A percentile compares a stretch with the other conserved stretches of the same genome.
Evolutionary conservation across 2,113 vertebrate genomes (phyloP).

Genomic region (Sialia sialis): DNA sequence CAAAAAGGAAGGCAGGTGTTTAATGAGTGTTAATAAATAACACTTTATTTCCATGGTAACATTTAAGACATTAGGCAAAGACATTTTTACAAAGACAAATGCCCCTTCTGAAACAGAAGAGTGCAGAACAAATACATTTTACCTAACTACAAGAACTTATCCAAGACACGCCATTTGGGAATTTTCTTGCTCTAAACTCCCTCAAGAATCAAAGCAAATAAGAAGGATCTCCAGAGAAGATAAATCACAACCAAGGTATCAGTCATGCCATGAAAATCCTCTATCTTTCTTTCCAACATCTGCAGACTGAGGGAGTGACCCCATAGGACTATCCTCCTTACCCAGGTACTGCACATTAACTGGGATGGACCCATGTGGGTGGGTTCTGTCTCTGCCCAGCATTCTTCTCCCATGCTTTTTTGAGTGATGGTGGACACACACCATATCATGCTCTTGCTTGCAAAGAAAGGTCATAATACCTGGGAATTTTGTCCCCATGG

Average conservation of each 20-base stretch:
- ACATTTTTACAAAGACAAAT: neutral
- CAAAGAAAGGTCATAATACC: neutral
- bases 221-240: neutral
- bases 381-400: neutral
- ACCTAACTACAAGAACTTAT: neutral
- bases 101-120: neutral
- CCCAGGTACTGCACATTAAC: neutral
- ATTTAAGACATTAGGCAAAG: neutral
- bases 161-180: neutral
- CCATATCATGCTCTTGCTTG: neutral
- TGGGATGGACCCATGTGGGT: neutral
- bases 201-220: neutral
- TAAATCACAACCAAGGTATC: neutral
- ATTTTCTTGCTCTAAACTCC: neutral
- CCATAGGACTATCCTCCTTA: neutral
- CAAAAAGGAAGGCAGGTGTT: neutral
- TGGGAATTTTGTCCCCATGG: accelerated
- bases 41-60: slow-evolving; percentile 18
- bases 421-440: neutral
- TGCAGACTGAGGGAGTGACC: neutral
- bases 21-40: neutral
- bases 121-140: neutral
- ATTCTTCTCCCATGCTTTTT: neutral
- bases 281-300: neutral
- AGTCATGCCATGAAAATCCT: neutral